Evolutionary conservation across 2,888 invertebrate species (phyloP), one percentile per base, ranked within the genome.

Genomic region (Cantharis nigra): DNA sequence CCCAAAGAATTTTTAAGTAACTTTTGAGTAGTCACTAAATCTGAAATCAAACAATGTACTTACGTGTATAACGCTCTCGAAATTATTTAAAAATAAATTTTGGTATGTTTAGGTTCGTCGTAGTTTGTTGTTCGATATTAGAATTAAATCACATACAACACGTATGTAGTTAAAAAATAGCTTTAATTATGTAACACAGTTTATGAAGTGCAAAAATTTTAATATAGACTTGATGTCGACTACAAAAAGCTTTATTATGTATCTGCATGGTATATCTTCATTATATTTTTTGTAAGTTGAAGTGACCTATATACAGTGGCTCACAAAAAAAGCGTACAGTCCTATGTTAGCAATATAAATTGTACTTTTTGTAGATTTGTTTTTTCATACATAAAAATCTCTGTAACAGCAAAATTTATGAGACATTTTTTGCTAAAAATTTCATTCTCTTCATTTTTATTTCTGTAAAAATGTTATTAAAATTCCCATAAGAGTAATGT

Each of bases 11-110:
- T n/a, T 49, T 49, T 49, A n/a, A 49, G n/a, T n/a, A n/a, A n/a
- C 3, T 49, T 20, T 49, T 49, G 49, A 13, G n/a, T 49, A 9
- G 49, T 49, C 20, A 23, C 64, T 13, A 18, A 64, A 64, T 67
- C 26, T 20, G 3, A 26, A 67, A 67, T 67, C 26, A 67, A 26
- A 20, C 67, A 67, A 67, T 26, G 20, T 65, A 23, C 65, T 65
- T 26, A 26, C 9, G 26, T 30, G 26, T 30, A 11, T 30, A 30
- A 63, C 69, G 73, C 69, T 73, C 69, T 69, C 16, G 69, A 10
- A 69, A 69, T n/a, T 26, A 67, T 65, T 69, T 73, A 69, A 69
- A 73, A 73, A 73, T 69, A 69, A 69, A 69, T 20, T 49, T 49
- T 49, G 49, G 49, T 49, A 49, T 49, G 49, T 49, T 49, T 49